Evolutionary conservation across 1,140 invertebrate species (phyloP), one percentile per base, ranked within the genome.

Genomic region (Patella vulgata): DNA sequence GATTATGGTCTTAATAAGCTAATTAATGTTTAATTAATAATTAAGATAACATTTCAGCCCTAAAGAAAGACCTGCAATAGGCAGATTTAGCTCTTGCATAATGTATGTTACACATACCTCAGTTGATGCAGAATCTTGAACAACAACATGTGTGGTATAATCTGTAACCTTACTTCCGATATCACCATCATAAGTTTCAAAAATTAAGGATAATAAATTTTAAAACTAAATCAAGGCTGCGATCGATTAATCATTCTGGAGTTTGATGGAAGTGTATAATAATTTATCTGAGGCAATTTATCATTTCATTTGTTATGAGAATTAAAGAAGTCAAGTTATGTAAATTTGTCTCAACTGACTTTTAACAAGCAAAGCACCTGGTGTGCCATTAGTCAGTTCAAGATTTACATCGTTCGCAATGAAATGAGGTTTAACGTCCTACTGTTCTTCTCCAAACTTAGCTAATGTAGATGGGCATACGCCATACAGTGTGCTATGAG

Each of bases 181-280:
- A 63, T 77, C 73, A 21, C 73, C 77, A 73, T 77, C 70, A 63
- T 70, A 77, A 53, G 73, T 77, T 25, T 0, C 19, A 21, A 54
- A n/a, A 25, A 63, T 70, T 67, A 70, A 77, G 54, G 63, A 63
- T 47, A 46, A 42, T 27, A 56, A 25, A 50, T 31, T 4, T 27
- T 17, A 19, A 47, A 12, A 36, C 12, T 27, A 28, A 30, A 21
- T 36, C 12, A 31, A 25, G 3, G n/a, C 6, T 3, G 23, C 40
- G 11, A 27, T 21, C 0, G 6, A 17, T 11, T 17, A 27, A 42
- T 5, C 21, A 2, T 8, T 9, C 39, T 12, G 43, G 14, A 30
- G 39, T 55, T 21, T 25, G 25, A 44, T 11, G 12, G 39, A 59
- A 31, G 19, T 6, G 6, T 25, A 27, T 21, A 11, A 17, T 11